These are phyloP conservation scores for Eptatretus atami DNA, from an alignment of 2,797 vertebrate genomes.

Conservation along the genomic window DNA sequence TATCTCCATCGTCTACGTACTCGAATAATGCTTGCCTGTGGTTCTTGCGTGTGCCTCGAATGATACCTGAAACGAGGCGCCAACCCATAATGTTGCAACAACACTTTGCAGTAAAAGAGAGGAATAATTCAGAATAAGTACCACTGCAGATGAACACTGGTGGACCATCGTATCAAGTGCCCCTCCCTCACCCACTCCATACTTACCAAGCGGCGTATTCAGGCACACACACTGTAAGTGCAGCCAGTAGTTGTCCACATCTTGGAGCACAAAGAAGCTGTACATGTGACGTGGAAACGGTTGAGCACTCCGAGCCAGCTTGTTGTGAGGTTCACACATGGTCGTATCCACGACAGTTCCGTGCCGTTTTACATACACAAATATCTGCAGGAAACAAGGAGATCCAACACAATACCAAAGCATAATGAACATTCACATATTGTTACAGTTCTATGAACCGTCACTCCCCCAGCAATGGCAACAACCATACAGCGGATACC, in stretches of 20 bases:
- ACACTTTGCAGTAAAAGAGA: no score
- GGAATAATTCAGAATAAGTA: no score
- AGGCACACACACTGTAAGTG: slow-evolving; percentile 79
- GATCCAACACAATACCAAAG: neutral
- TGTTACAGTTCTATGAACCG: no score
- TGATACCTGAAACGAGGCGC: slow-evolving; percentile 20
- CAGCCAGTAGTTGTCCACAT: slow-evolving; percentile 82
- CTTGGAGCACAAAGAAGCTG: slow-evolving; percentile 23
- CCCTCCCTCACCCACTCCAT: neutral
- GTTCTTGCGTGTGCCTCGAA: slow-evolving; percentile 20
- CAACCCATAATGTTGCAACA: no score
- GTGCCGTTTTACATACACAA: slow-evolving; percentile 37
- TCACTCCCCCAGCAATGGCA: no score
- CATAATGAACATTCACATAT: no score
- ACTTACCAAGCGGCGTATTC: slow-evolving; percentile 58
- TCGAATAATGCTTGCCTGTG: slow-evolving; percentile 7
- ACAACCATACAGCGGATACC: no score
- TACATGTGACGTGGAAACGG: slow-evolving; percentile 43
- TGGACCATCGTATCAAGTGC: no score
- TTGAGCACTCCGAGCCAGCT: slow-evolving; percentile 32
- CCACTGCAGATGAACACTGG: no score
- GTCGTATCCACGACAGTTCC: slow-evolving; percentile 54
- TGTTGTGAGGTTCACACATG: slow-evolving; percentile 59
- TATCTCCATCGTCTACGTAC: slow-evolving; percentile 11
- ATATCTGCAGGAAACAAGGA: slow-evolving; percentile 20